Base-by-base conservation (phyloP, 2,888 invertebrate genomes). In the Andrena fulva region DNA sequence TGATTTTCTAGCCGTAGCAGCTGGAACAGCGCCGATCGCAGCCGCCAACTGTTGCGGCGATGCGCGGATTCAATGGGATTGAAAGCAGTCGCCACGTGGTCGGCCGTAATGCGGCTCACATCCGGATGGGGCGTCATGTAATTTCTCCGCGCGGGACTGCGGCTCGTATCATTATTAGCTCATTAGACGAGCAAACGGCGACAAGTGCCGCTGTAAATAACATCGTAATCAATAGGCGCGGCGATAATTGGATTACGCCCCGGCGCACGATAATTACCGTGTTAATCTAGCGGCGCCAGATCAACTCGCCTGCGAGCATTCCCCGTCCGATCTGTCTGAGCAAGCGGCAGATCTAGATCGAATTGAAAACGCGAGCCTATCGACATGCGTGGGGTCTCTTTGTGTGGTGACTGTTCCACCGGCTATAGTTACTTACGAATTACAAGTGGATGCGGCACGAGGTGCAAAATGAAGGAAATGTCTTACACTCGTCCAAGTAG, bases 41-140 rank as follows among this genome's bases (percentile, higher is more conserved):
- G 63, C 75, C 33, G 52, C 59, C 75, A 76, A 71, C 72, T 66
- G 84, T 79, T 75, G 71, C 74, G 27, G 77, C 63, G 60, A 29
- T 66, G 63, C 48, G 67, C 48, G 70, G 62, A 10, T 42, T 66
- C 68, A 59, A 60, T 69, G 54, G 42, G 66, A 87, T 80, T 16
- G 78, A 75, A 85, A 83, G 71, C 80, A 72, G 69, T 72, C 74
- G 74, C 78, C 87, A 85, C 86, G 87, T 85, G 87, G 80, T 74
- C 60, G 76, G 35, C 64, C 76, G 33, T 59, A 78, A 76, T 69
- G 70, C 77, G 76, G 24, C 8, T 67, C 62, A 48, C 74, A 60
- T 69, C 60, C 74, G 48, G 70, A 66, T 63, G 64, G 60, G 77
- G 64, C 60, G 56, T 35, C 74, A 68, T 82, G 74, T 83, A 86